phyloP scores from a whole-genome alignment of 2,113 vertebrate species.

The Seriola dumerili region DNA sequence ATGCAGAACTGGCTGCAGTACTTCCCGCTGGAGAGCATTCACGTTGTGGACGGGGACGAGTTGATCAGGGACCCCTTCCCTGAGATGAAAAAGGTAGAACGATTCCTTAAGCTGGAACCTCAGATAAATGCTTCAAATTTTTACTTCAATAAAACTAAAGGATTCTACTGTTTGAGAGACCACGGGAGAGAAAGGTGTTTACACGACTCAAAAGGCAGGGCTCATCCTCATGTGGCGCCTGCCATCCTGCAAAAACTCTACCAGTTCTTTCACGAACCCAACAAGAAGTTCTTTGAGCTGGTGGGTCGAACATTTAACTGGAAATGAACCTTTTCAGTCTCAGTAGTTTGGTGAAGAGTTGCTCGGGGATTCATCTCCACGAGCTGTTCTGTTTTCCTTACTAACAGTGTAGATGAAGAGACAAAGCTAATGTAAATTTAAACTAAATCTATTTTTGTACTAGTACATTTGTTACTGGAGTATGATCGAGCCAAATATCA shows the following conservation, averaged over 20 bases:
- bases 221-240: conserved; percentile 90
- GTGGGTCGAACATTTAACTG: conserved; percentile 95
- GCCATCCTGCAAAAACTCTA: conserved; percentile 91
- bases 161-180: conserved; percentile 96
- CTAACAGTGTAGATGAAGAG: conserved; percentile 81
- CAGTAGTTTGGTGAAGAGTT: conserved; percentile 3
- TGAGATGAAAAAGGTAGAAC: conserved; percentile 94
- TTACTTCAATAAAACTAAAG: conserved; percentile 98
- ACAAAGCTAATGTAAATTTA: conserved; percentile 87
- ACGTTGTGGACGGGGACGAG: conserved; percentile 94
- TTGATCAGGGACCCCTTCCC: conserved; percentile 93
- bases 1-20: conserved; percentile 94
- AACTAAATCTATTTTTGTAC: conserved; percentile 96
- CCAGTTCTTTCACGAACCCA: conserved; percentile 94
- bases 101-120: conserved; percentile 90
- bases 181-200: conserved; percentile 92
- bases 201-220: conserved; percentile 95
- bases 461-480: conserved; percentile 49
- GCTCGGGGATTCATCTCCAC: neutral
- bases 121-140: conserved; percentile 96
- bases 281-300: conserved; percentile 94
- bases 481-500: conserved; percentile 58
- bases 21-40: conserved; percentile 90
- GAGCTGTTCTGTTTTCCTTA: conserved; percentile 85
- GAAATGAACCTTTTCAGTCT: conserved; percentile 82